Conservation (phyloP, 2,797 vertebrate genomes). For the Enteromius trimaculatus region DNA sequence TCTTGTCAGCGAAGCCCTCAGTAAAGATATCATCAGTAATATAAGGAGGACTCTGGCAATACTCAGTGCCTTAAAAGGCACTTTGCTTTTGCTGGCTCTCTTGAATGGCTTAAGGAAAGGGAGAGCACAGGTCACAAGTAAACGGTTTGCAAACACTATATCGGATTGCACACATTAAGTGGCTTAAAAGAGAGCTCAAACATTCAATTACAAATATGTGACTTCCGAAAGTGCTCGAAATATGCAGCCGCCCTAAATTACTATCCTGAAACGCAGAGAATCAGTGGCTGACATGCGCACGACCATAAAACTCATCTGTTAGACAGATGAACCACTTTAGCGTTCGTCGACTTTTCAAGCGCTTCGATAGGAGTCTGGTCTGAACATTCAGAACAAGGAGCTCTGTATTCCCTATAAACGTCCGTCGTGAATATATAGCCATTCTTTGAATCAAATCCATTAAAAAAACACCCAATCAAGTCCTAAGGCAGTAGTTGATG, state of each 20-base stretch:
- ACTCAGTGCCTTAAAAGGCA: constrained; percentile 79
- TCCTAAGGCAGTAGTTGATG: constrained; percentile 33
- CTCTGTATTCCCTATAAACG: not conserved
- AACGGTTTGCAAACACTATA: constrained; percentile 80
- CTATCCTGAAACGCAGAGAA: constrained; percentile 37
- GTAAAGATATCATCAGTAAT: constrained; percentile 84
- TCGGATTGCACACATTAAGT: constrained; percentile 79
- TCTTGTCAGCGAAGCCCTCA: constrained; percentile 81
- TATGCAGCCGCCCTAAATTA: constrained; percentile 46
- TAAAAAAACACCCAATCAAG: constrained; percentile 41
- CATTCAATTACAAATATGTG: constrained; percentile 63
- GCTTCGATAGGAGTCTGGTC: not conserved
- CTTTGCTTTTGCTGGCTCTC: constrained; percentile 73
- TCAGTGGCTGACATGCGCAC: not conserved
- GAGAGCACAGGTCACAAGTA: constrained; percentile 78
- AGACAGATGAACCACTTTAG: constrained; percentile 24
- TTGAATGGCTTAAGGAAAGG: constrained; percentile 77
- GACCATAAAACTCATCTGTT: constrained; percentile 35
- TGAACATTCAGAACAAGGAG: constrained; percentile 8
- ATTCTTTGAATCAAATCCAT: constrained; percentile 51
- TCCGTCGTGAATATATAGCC: constrained; percentile 18
- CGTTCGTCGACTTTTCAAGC: not conserved
- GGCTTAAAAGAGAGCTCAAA: constrained; percentile 76
- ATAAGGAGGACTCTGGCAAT: constrained; percentile 80
- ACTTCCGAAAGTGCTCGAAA: constrained; percentile 45